Base-by-base conservation (phyloP, 2,888 invertebrate species). In the Formica aserva region DNA sequence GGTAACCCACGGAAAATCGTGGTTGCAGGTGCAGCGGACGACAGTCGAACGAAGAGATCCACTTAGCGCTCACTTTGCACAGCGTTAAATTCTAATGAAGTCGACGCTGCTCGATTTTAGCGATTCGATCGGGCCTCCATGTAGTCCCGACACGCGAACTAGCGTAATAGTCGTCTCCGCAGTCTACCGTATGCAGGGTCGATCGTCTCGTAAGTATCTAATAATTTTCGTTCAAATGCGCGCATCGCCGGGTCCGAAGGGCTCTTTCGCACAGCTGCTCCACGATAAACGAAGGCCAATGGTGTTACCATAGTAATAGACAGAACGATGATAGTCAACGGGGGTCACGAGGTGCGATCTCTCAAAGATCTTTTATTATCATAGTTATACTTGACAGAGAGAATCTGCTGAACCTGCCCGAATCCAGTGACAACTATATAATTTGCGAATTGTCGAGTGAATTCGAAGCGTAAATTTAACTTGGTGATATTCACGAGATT, bases 291-390 rank as follows among this genome's bases (percentile, higher is more conserved):
- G 86, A 85, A 81, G 80, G 74, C 87, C 83, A 32, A 63, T 35
- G 76, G 87, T 80, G 91, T 91, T 92, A 91, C 88, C 87, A 85
- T 86, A 84, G 87, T 92, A 90, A 92, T 92, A 90, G 89, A 90
- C 88, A 88, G 88, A 91, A 92, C 87, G 81, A 88, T 78, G 88
- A 88, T 86, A 83, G 84, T 78, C 72, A 35, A 41, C 60, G 35
- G 67, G 60, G 60, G 8, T 48, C 48, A 48, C 18, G 18, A 48
- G 48, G 48, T 55, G 45, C 29, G 81, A 52, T 41, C 86, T 87
- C 91, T 89, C 88, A 90, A 87, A 89, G 88, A 80, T 89, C 88
- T 87, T 91, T 86, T 87, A 87, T 91, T 91, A 89, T 66, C 83
- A 55, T 35, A 45, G 78, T 78, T 65, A 81, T 67, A 81, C 76